These are phyloP conservation scores for Coendou prehensilis DNA, from an alignment of 2,797 vertebrate species.

Conservation along the genomic window DNA sequence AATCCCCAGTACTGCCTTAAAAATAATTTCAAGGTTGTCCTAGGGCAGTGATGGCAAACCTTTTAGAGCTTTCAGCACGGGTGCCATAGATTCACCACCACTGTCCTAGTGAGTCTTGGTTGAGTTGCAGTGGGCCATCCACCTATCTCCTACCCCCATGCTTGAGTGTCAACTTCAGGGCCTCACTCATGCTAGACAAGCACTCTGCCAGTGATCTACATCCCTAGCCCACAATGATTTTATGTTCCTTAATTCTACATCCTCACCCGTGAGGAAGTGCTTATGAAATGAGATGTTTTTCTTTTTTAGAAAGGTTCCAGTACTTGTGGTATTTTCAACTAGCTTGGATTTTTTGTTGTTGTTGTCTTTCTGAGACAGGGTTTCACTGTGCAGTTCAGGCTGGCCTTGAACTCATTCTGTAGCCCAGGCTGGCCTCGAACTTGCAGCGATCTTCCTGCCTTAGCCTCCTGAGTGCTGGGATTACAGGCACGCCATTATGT, in stretches of 20 bases:
- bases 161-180: not conserved
- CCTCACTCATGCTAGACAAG: not conserved
- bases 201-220: not conserved
- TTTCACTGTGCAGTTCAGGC: no score
- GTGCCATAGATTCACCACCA: not conserved
- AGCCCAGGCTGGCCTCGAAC: no score
- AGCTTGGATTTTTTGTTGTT: not conserved
- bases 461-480: no score
- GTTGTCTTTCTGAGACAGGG: no score
- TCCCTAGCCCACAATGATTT: not conserved
- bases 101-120: not conserved
- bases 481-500: no score
- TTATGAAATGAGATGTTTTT: slow-evolving; percentile 4
- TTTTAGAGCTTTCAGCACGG: not conserved
- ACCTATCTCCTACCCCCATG: not conserved
- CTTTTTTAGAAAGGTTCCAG: slow-evolving; percentile 12
- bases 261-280: slow-evolving; percentile 26
- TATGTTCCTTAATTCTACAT: slow-evolving; percentile 28
- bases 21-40: not conserved
- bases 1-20: not conserved
- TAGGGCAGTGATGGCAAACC: not conserved
- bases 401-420: no score
- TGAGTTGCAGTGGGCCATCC: not conserved
- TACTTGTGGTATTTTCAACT: not conserved
- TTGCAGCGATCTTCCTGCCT: no score